A percentile compares a stretch with the other conserved stretches of the same genome.
phyloP scores from a whole-genome alignment of 2,113 vertebrate genomes.

The Brachyhypopomus occidentalis region DNA sequence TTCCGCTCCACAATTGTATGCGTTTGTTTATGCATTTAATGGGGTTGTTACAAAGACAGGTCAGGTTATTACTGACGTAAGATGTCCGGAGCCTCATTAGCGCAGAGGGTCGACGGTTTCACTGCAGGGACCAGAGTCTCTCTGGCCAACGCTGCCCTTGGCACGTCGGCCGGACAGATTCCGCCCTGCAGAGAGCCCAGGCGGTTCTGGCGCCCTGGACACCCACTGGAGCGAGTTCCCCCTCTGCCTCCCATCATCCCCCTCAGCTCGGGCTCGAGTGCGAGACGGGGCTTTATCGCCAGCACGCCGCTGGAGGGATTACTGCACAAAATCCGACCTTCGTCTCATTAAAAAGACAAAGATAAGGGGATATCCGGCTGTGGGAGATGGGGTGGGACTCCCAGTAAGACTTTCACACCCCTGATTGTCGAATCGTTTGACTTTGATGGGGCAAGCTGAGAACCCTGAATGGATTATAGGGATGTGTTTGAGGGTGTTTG shows the following conservation, averaged over 20 bases:
- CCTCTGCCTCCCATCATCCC: not conserved
- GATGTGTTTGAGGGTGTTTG: constrained; percentile 34
- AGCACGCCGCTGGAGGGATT: constrained; percentile 45
- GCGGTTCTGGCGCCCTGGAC: not conserved
- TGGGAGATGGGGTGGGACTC: constrained; percentile 3
- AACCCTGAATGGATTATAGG: constrained; percentile 41
- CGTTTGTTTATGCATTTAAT: not conserved
- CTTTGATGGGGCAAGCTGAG: constrained; percentile 6
- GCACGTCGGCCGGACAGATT: no score
- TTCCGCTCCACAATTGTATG: not conserved
- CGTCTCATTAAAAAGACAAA: constrained; percentile 50
- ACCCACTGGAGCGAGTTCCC: not conserved
- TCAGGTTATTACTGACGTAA: constrained; percentile 3
- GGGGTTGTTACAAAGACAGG: not conserved
- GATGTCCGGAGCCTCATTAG: not conserved
- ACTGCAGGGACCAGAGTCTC: not conserved
- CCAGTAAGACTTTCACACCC: constrained; percentile 22
- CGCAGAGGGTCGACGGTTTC: not conserved
- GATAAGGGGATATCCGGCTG: constrained; percentile 51
- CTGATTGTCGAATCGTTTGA: constrained; percentile 31
- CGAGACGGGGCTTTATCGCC: constrained; percentile 45
- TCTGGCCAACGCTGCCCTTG: not conserved
- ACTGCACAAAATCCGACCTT: constrained; percentile 49
- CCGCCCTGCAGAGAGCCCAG: not conserved
- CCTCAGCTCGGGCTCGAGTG: not conserved